Base-by-base conservation (phyloP, 2,888 invertebrate species). In the Amitus sp. region DNA sequence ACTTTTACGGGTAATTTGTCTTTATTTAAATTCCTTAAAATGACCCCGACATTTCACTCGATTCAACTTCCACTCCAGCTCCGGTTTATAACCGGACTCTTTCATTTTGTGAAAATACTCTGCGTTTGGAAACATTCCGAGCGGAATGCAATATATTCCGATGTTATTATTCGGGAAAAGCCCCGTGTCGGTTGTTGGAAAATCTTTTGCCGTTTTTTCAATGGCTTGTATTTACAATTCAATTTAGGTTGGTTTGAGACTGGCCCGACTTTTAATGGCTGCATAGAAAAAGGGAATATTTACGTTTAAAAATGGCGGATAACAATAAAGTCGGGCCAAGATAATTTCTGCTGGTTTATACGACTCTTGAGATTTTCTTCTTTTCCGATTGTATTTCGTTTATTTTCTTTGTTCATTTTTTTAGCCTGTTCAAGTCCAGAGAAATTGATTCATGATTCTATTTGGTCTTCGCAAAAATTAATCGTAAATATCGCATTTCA, bases 211-310 rank as follows among this genome's bases (percentile, higher is more conserved):
- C 62, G 70, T 74, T 76, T 76, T 27, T 76, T 74, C 72, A 76
- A 74, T 68, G 74, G 67, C 73, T 71, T 72, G 68, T 74, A 76
- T 76, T 75, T 76, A 75, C 75, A 75, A 76, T 75, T 76, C 75
- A 75, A 76, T 76, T 75, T 71, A 71, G 70, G 71, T 72, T 71
- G 68, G 69, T 43, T 10, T 40, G 52, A 9, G 12, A 27, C 27
- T 12, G 50, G 50, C 27, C 30, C 27, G 18, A 18, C 27, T 48
- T 45, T 27, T 43, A 40, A 27, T 53, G 37, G 43, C 33, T 56
- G 34, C 27, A 13, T 18, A n/a, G 28, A 40, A 27, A 40, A 17
- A 27, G 50, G 39, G 42, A 37, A 17, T 34, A 47, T 34, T 33
- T 12, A 46, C 54, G 42, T 63, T 58, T 58, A 48, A 39, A 43